Evolutionary conservation across 2,113 vertebrate genomes (phyloP).

Genomic region (Amphiprion percula): DNA sequence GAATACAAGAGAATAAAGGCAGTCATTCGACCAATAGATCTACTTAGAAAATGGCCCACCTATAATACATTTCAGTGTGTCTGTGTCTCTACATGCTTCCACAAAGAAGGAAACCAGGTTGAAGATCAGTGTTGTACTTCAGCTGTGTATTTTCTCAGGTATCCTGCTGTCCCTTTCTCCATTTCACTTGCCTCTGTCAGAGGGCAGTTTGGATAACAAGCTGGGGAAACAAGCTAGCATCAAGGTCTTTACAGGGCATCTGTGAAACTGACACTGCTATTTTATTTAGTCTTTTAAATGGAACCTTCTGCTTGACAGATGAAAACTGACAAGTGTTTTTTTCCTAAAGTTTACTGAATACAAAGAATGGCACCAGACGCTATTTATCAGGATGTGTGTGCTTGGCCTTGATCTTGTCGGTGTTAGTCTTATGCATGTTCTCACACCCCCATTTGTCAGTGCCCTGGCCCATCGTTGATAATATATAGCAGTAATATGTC

Average conservation of each 20-base stretch:
- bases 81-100: background rate
- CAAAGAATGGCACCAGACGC: background rate
- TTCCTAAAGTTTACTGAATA: constrained; percentile 32
- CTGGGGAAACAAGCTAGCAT: constrained; percentile 44
- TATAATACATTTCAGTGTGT: background rate
- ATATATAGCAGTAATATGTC: constrained; percentile 18
- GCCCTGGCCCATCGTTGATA: constrained; percentile 6
- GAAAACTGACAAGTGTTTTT: constrained; percentile 44
- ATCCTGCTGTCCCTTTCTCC: constrained; percentile 19
- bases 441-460: constrained; percentile 5
- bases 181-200: constrained; percentile 57
- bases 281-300: constrained; percentile 39
- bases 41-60: background rate
- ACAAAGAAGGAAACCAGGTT: constrained; percentile 5
- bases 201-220: constrained; percentile 72
- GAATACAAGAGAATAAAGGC: background rate
- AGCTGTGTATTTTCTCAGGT: constrained; percentile 50
- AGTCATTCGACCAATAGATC: background rate
- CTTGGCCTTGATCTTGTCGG: constrained; percentile 4
- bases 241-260: constrained; percentile 50
- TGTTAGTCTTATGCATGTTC: constrained; percentile 4
- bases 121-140: constrained; percentile 47
- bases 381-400: constrained; percentile 14
- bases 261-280: constrained; percentile 33
- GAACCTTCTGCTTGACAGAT: constrained; percentile 22